A percentile compares a stretch with the other conserved stretches of the same genome.
Conservation (phyloP, 1,140 invertebrate species). For the Gryon sp. region DNA sequence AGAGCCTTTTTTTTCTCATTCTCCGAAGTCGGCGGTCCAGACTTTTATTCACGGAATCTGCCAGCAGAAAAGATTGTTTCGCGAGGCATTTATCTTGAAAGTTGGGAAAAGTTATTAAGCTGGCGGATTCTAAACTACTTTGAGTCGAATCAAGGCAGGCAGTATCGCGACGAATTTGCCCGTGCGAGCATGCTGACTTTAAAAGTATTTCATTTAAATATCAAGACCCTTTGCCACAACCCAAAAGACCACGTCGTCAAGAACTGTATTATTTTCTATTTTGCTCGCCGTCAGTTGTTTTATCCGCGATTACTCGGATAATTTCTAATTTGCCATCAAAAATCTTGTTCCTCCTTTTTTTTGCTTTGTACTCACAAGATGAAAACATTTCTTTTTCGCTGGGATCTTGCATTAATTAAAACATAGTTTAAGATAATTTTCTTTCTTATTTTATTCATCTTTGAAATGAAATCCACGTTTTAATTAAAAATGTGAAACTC, state of each 20-base stretch:
- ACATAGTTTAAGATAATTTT: too few species aligned
- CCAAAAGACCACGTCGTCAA: constrained; percentile 8
- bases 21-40: constrained; percentile 28
- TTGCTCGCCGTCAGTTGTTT: constrained; percentile 8
- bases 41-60: constrained; percentile 49
- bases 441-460: too few species aligned
- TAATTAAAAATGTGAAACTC: too few species aligned
- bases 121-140: constrained; percentile 63
- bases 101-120: constrained; percentile 66
- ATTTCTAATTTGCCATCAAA: constrained; percentile 19
- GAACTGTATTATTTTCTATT: constrained; percentile 51
- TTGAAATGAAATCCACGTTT: too few species aligned
- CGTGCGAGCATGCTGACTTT: constrained; percentile 41
- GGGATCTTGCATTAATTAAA: background rate
- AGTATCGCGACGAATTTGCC: constrained; percentile 50
- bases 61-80: constrained; percentile 48
- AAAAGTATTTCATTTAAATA: constrained; percentile 69
- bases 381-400: background rate
- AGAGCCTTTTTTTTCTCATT: constrained; percentile 9
- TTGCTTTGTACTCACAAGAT: constrained; percentile 15
- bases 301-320: constrained; percentile 1
- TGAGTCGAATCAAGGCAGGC: constrained; percentile 61
- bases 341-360: constrained; percentile 10
- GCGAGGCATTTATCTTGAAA: constrained; percentile 58
- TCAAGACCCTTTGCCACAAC: constrained; percentile 50